Evolutionary conservation across 1,140 invertebrate genomes (phyloP), one percentile per base, ranked within the genome.

Genomic region (Pseudachorutes palmiensis): DNA sequence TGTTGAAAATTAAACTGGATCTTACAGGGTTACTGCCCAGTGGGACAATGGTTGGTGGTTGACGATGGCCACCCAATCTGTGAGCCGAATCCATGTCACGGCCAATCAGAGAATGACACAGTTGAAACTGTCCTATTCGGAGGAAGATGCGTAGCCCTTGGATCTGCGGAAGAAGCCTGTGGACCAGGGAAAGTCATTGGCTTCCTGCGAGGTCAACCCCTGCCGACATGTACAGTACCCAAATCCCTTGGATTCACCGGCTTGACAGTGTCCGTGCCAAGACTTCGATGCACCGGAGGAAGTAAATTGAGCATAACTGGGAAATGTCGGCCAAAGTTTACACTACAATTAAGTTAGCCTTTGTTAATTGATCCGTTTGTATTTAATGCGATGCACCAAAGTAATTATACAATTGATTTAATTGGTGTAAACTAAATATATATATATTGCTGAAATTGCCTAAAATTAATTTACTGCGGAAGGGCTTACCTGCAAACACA

Each of bases 11-110:
- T 64, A 14, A 16, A 22, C 51, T 28, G 3, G 31, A n/a, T 2
- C 16, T 63, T 36, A 9, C 30, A 64, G 63, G 63, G 63, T 5
- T 64, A 45, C 32, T 64, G 63, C 36, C 41, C 24, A 55, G 19
- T 12, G 41, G 28, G 28, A 9, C 30, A 64, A 45, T 64, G 48
- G 41, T 19, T 64, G 14, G 28, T 28, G 41, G 3, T 51, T 45
- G 26, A 9, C 32, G 59, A 61, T 9, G 59, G 30, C 26, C 9
- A 61, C 5, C 59, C 59, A 9, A 19, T 19, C 24, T 61, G 59
- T 36, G 26, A 3, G 9, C 3, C 14, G 12, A 61, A 61, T 24
- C 59, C 59, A 36, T 61, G 59, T 36, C 30, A 61, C 14, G 9
- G 26, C 29, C 29, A 36, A 29, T 19, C 5, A 9, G 26, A 3